These are phyloP conservation scores for Asbolus verrucosus DNA, from an alignment of 1,140 invertebrate species.

Conservation along the genomic window DNA sequence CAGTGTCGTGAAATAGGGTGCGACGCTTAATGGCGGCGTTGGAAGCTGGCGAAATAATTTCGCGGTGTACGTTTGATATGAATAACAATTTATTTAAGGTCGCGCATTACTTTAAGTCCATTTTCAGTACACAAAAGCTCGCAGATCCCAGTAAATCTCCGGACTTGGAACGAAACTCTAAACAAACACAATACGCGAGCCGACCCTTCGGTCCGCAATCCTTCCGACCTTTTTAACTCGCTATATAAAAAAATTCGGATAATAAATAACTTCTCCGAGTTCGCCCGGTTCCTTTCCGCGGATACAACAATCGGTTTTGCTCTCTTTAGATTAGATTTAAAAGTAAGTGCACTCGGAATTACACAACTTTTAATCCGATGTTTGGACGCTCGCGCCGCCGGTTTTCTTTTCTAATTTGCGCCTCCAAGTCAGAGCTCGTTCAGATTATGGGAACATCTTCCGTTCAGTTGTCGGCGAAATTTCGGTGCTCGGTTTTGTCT, in stretches of 20 bases:
- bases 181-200: conserved; percentile 45
- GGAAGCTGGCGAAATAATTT: not conserved
- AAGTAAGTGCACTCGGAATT: no score
- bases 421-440: no score
- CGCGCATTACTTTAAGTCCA: conserved; percentile 37
- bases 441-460: no score
- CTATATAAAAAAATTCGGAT: conserved; percentile 45
- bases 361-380: no score
- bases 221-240: conserved; percentile 48
- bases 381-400: no score
- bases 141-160: conserved; percentile 44
- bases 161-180: conserved; percentile 42
- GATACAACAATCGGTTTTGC: conserved; percentile 36
- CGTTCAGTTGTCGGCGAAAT: no score
- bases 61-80: conserved; percentile 15
- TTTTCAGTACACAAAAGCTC: conserved; percentile 44
- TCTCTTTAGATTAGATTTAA: no score
- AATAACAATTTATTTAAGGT: conserved; percentile 41
- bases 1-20: not conserved
- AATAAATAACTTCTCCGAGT: conserved; percentile 44
- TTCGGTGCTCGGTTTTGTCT: no score
- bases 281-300: conserved; percentile 20
- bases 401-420: no score
- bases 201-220: conserved; percentile 45
- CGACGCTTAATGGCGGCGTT: not conserved